phyloP scores from a whole-genome alignment of 2,113 vertebrate genomes.

The Spea bombifrons region DNA sequence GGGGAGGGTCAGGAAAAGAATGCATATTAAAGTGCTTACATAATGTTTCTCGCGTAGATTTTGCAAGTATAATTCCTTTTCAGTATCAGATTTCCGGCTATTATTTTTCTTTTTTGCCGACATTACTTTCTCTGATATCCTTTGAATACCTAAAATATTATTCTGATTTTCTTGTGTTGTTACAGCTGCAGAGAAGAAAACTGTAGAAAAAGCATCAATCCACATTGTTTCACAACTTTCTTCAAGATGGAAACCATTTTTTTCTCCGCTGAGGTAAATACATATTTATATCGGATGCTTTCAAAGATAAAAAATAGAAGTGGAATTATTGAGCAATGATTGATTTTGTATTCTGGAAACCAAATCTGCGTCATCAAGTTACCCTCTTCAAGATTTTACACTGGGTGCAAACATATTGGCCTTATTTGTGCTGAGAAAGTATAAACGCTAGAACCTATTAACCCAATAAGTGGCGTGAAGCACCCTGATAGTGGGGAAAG shows the following conservation, averaged over 20 bases:
- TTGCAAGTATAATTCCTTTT: neutral
- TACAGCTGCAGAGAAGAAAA: slow-evolving; percentile 5
- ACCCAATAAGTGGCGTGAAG: no score
- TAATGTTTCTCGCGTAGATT: neutral
- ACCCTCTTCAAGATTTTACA: no score
- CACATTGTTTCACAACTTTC: neutral
- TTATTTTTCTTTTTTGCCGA: neutral
- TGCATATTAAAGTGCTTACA: neutral
- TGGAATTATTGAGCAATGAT: no score
- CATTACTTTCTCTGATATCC: no score
- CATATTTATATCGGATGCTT: neutral
- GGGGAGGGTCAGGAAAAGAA: no score
- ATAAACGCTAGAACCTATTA: no score
- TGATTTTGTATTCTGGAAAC: no score
- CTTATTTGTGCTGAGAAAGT: no score
- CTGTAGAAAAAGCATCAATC: neutral
- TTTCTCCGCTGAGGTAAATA: slow-evolving; percentile 36
- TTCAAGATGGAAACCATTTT: slow-evolving; percentile 22
- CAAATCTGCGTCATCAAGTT: no score
- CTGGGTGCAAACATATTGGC: no score
- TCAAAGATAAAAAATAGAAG: no score
- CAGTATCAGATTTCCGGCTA: neutral
- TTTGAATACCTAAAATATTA: neutral
- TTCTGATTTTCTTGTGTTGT: neutral
- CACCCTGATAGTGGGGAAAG: no score